phyloP scores from a whole-genome alignment of 2,797 vertebrate species.

The Rhodeus uyekii region DNA sequence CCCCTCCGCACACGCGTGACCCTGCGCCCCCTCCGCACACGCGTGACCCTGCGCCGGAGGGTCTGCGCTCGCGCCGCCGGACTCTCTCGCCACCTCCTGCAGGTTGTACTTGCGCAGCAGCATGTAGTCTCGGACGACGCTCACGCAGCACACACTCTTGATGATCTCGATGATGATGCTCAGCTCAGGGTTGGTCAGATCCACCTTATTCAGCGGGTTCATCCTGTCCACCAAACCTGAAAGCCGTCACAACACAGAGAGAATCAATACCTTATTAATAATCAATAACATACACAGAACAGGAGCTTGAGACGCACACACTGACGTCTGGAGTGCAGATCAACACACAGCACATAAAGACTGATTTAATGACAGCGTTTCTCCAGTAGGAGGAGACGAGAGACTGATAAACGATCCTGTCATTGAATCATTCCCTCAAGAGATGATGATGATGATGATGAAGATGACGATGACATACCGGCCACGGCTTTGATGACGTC shows the following conservation, averaged over 20 bases:
- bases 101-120: conserved; percentile 94
- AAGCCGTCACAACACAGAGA: background rate
- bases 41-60: too few relatives aligned
- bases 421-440: background rate
- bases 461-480: conserved; percentile 67
- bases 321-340: too few relatives aligned
- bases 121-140: conserved; percentile 90
- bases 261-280: too few relatives aligned
- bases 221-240: conserved; percentile 77
- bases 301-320: too few relatives aligned
- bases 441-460: too few relatives aligned
- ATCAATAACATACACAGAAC: too few relatives aligned
- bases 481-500: conserved; percentile 93
- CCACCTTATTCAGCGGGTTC: conserved; percentile 93
- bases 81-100: conserved; percentile 88
- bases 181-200: conserved; percentile 89
- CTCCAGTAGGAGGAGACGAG: too few relatives aligned
- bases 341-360: too few relatives aligned
- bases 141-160: conserved; percentile 90
- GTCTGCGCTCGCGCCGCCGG: conserved; percentile 72
- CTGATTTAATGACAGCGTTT: too few relatives aligned
- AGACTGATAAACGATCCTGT: too few relatives aligned
- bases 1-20: too few relatives aligned
- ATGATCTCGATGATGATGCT: conserved; percentile 95
- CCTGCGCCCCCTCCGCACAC: too few relatives aligned